A percentile compares a stretch with the other conserved stretches of the same genome.
Conservation (phyloP, 2,888 invertebrate genomes). For the Allygus modestus region DNA sequence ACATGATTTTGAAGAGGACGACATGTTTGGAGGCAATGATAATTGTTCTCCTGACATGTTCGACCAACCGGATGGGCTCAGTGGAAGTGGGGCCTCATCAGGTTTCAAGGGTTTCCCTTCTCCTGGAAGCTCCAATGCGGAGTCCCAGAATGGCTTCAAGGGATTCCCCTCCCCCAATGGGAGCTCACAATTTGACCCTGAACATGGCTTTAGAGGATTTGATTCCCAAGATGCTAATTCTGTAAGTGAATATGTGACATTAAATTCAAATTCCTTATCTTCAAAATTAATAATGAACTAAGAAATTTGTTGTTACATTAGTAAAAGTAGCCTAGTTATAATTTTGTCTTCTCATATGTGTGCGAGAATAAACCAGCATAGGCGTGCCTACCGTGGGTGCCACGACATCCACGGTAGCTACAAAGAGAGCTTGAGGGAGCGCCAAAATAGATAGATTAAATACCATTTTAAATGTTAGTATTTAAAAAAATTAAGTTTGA, state of each 20-base stretch:
- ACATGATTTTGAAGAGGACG: neutral
- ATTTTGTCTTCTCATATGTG: no score
- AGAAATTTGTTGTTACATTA: no score
- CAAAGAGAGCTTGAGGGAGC: no score
- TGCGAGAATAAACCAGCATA: no score
- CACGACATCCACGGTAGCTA: no score
- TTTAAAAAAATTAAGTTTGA: no score
- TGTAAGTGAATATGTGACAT: neutral
- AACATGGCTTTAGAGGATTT: neutral
- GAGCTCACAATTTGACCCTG: neutral
- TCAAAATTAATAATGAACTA: no score
- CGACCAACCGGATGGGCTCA: neutral
- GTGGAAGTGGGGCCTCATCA: neutral
- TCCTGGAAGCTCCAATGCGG: neutral
- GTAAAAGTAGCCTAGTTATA: no score
- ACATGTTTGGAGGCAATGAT: neutral
- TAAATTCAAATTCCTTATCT: no score
- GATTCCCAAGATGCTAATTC: neutral
- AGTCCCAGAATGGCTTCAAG: neutral
- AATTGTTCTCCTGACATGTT: neutral
- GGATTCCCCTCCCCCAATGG: conserved; percentile 15
- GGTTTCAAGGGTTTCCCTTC: neutral
- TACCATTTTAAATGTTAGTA: no score
- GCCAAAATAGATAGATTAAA: no score
- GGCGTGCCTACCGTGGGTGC: no score